Base-by-base conservation (phyloP, 2,888 invertebrate species). In the Odiellus spinosus region DNA sequence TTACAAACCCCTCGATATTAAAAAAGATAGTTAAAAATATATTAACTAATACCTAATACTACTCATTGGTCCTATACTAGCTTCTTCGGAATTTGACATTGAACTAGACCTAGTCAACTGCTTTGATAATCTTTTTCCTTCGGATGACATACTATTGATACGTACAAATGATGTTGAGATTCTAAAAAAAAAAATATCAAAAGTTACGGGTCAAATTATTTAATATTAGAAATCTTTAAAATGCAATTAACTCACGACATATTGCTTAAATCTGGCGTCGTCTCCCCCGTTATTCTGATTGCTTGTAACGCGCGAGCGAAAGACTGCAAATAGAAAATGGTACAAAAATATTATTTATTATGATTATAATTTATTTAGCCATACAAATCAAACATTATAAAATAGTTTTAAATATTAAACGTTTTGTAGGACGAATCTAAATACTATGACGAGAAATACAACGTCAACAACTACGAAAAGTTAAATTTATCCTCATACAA, bases 151-250 rank as follows among this genome's bases (percentile, higher is more conserved):
- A 60, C 85, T 87, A 66, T 85, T 87, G 46, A 82, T 85, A 68
- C 86, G 86, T 64, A 88, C 86, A 64, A 86, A 86, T 15, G 86
- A 83, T 64, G 85, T 86, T 4, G 86, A 85, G 45, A 83, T 80
- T 50, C 38, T 15, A 38, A 26, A 26, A 26, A 8, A 6, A 26
- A 26, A 26, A 26, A 6, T 26, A n/a, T n/a, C n/a, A n/a, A 26
- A 26, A 26, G 26, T 26, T 26, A 26, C n/a, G n/a, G n/a, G n/a
- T n/a, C n/a, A n/a, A n/a, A n/a, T n/a, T n/a, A n/a, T n/a, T n/a
- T n/a, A n/a, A n/a, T n/a, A n/a, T n/a, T n/a, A n/a, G n/a, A 26
- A 26, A 6, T 26, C 26, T 26, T 26, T 26, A 26, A 26, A 4
- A 26, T 8, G 26, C 5, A 8, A 26, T 26, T 40, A 21, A 18